Evolutionary conservation across 92 coral and sea anemone genomes (phyloP).

Genomic region (Phenganax marumi): DNA sequence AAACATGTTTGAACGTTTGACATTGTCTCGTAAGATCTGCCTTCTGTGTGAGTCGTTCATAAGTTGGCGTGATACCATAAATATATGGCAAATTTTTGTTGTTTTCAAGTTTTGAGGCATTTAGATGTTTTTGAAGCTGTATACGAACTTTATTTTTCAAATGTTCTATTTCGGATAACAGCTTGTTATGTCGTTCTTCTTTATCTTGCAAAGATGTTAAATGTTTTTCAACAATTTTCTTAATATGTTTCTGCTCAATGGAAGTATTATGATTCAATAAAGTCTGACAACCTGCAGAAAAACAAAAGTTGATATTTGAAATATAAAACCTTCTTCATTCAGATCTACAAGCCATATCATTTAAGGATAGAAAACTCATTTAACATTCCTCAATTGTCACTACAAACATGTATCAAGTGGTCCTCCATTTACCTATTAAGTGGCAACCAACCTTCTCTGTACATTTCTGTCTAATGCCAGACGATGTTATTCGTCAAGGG

Average conservation of each 20-base stretch:
- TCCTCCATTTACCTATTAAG: too few species aligned
- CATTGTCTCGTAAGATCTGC: constrained; percentile 93
- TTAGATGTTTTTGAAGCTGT: constrained; percentile 8
- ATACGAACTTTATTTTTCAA: constrained; percentile 3
- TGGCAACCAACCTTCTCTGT: too few species aligned
- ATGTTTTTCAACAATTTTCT: constrained; percentile 15
- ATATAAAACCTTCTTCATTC: too few species aligned
- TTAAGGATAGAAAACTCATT: too few species aligned
- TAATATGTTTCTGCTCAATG: background rate
- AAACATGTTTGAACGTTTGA: constrained; percentile 82
- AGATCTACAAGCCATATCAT: too few species aligned
- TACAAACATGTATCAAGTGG: too few species aligned
- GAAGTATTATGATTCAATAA: background rate
- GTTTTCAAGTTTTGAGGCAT: background rate
- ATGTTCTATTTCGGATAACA: constrained; percentile 31
- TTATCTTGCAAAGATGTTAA: constrained; percentile 1
- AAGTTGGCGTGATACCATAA: constrained; percentile 83
- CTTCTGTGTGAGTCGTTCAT: constrained; percentile 78
- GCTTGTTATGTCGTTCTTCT: constrained; percentile 24
- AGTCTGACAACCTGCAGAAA: constrained; percentile 10
- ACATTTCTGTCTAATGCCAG: too few species aligned
- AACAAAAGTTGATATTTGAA: background rate
- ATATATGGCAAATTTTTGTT: constrained; percentile 59
- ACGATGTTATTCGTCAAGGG: too few species aligned
- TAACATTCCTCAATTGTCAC: too few species aligned